phyloP scores from a whole-genome alignment of 2,888 invertebrate genomes.

The Caenorhabditis sulstoni region DNA sequence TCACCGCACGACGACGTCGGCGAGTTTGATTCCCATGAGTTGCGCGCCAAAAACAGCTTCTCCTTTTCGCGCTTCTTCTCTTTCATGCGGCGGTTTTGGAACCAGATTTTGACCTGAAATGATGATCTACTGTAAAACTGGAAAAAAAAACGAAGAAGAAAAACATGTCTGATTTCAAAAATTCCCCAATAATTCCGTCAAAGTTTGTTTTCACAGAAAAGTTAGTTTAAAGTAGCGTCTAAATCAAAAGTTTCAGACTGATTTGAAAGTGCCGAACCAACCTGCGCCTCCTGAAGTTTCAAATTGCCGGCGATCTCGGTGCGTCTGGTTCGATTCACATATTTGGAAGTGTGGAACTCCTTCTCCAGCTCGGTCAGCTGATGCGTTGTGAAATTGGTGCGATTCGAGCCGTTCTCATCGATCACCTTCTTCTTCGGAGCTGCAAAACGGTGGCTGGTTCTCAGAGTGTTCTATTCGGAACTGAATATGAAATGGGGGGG shows the following conservation, averaged over 20 bases:
- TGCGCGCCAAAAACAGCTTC: constrained; percentile 72
- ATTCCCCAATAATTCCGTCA: no score
- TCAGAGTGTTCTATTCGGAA: background rate
- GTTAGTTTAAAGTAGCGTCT: no score
- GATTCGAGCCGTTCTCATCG: constrained; percentile 79
- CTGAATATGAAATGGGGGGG: background rate
- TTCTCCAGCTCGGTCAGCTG: constrained; percentile 99
- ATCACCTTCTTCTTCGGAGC: constrained; percentile 69
- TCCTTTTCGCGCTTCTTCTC: constrained; percentile 97
- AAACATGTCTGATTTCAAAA: no score
- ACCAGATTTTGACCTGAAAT: constrained; percentile 89
- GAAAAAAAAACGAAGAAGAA: no score
- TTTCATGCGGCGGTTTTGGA: constrained; percentile 98
- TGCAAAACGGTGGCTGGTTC: constrained; percentile 46
- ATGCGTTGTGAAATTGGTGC: constrained; percentile 99
- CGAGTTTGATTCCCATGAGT: constrained; percentile 65
- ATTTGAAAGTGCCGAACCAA: no score
- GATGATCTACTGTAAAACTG: background rate
- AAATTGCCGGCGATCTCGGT: constrained; percentile 98
- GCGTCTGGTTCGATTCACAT: constrained; percentile 94
- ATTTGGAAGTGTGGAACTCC: constrained; percentile 99
- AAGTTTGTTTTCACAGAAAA: no score
- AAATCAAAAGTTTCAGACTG: no score
- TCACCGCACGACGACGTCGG: constrained; percentile 60
- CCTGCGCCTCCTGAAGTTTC: constrained; percentile 95